phyloP scores from a whole-genome alignment of 2,113 vertebrate genomes.

The Empidonax alnorum region DNA sequence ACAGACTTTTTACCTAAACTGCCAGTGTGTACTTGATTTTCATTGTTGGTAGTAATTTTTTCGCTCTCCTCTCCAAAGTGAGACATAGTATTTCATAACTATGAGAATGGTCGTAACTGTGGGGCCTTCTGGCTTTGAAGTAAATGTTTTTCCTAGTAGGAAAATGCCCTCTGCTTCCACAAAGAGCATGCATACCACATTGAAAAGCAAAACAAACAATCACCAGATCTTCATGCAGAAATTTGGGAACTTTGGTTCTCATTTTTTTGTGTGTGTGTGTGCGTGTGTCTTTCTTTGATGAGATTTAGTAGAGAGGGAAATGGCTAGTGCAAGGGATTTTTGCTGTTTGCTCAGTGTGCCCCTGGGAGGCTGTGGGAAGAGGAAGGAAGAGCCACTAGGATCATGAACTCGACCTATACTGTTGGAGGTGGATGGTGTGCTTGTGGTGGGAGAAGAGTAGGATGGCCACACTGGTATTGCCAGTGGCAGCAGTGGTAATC shows the following conservation, averaged over 20 bases:
- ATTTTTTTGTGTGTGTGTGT: not conserved
- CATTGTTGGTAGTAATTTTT: not conserved
- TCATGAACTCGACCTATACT: fast-evolving
- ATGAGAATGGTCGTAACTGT: not conserved
- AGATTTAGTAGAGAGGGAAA: not conserved
- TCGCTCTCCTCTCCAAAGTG: not conserved
- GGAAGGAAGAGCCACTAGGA: not conserved
- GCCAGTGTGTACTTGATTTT: not conserved
- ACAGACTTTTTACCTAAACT: not conserved
- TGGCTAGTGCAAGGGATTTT: not conserved
- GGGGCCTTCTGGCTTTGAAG: not conserved
- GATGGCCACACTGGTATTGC: fast-evolving
- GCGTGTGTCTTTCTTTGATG: not conserved
- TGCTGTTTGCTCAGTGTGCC: not conserved
- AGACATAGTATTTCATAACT: not conserved
- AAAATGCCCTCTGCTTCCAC: constrained; percentile 23
- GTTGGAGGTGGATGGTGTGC: not conserved
- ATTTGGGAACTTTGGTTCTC: not conserved
- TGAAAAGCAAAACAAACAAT: constrained; percentile 18
- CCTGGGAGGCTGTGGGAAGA: not conserved
- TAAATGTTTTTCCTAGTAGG: not conserved
- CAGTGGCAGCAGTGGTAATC: fast-evolving
- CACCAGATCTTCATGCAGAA: constrained; percentile 2
- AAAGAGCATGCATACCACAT: not conserved
- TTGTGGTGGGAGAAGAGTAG: not conserved